Conservation (phyloP, 2,797 vertebrate species). For the Triplophysa bombifrons region DNA sequence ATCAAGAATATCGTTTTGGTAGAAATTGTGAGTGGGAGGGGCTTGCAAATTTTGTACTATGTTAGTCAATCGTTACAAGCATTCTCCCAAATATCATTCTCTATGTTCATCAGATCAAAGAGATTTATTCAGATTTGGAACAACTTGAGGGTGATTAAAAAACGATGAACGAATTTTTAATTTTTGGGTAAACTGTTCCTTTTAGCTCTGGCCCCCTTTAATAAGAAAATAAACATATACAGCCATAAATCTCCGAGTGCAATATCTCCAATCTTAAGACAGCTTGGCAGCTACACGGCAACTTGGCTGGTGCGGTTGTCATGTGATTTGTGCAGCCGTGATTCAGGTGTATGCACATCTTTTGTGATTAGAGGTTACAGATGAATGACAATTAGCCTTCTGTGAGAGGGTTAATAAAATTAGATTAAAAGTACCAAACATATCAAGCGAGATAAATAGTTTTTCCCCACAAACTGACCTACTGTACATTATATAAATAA, state of each 20-base stretch:
- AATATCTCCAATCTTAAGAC: background rate
- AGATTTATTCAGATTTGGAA: too few species aligned
- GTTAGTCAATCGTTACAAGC: too few species aligned
- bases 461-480: conserved; percentile 1
- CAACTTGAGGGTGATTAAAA: too few species aligned
- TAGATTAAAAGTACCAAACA: conserved; percentile 1
- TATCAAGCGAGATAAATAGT: background rate
- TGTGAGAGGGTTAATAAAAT: background rate
- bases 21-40: too few species aligned
- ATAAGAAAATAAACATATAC: background rate
- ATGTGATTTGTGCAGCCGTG: background rate
- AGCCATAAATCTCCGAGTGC: background rate
- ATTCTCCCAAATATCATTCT: too few species aligned
- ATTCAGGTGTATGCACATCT: conserved; percentile 8
- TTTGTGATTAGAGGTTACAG: conserved; percentile 18
- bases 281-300: background rate
- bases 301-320: background rate
- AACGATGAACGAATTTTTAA: too few species aligned
- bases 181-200: background rate
- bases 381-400: conserved; percentile 34
- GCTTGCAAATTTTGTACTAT: too few species aligned
- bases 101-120: too few species aligned
- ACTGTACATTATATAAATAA: conserved; percentile 14
- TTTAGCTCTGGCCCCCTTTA: background rate
- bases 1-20: too few species aligned